Percentiles rank a stretch among this genome's conserved stretches.
Evolutionary conservation across 2,888 invertebrate species (phyloP).

Genomic region (Physocephala rufipes): DNA sequence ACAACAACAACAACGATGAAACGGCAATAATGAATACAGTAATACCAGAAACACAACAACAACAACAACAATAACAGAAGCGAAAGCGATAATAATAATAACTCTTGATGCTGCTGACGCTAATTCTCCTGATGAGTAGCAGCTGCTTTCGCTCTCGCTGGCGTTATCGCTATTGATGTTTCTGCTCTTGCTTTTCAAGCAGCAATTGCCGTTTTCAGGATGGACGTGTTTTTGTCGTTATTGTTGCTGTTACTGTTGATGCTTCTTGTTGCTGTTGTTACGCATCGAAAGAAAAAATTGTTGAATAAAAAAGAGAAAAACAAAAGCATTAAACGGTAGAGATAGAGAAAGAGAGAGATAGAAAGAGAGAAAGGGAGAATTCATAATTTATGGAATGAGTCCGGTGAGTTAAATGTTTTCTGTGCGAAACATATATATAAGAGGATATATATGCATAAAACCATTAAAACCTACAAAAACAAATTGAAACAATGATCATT

Average conservation of each 20-base stretch:
- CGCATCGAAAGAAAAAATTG: neutral
- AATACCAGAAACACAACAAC: neutral
- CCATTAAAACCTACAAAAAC: neutral
- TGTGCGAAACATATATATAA: neutral
- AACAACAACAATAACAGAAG: neutral
- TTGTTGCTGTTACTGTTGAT: neutral
- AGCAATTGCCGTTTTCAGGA: too few relatives aligned
- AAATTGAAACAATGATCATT: conserved; percentile 12
- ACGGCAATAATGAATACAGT: neutral
- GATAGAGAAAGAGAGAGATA: neutral
- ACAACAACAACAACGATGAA: neutral
- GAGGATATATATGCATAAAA: too few relatives aligned
- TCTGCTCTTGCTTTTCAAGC: too few relatives aligned
- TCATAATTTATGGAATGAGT: conserved; percentile 24
- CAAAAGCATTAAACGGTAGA: neutral
- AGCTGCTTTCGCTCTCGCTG: too few relatives aligned
- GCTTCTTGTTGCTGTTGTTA: neutral
- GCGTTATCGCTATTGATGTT: too few relatives aligned
- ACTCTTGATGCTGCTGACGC: too few relatives aligned
- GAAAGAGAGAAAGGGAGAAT: neutral
- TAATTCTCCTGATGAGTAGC: too few relatives aligned
- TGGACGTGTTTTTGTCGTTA: neutral
- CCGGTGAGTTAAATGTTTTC: conserved; percentile 21
- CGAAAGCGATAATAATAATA: neutral
- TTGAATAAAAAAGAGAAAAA: neutral